These are phyloP conservation scores for Muraenolepis orangiensis DNA, from an alignment of 2,797 vertebrate genomes.

Conservation along the genomic window DNA sequence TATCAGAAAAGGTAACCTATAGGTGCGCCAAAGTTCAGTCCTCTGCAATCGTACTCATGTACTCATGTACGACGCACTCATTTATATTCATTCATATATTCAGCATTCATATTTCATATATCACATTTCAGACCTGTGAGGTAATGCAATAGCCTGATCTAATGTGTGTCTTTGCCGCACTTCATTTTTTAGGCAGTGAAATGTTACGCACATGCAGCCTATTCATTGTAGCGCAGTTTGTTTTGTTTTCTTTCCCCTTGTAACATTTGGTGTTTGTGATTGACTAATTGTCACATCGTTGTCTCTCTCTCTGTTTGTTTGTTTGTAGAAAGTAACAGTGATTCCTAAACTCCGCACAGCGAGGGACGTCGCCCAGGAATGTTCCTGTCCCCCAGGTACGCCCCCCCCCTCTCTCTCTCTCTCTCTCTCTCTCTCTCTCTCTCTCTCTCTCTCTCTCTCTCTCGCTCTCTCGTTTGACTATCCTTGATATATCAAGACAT, in stretches of 20 bases:
- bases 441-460: background rate
- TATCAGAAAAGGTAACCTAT: background rate
- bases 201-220: background rate
- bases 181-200: background rate
- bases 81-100: no score
- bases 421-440: conserved; percentile 2
- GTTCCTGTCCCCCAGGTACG: conserved; percentile 90
- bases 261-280: no score
- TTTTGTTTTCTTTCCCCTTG: background rate
- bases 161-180: background rate
- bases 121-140: no score
- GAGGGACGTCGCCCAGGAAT: conserved; percentile 82
- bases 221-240: background rate
- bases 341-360: conserved; percentile 75
- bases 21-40: background rate
- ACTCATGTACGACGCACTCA: no score
- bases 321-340: conserved; percentile 77
- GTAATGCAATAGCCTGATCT: background rate
- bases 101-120: no score
- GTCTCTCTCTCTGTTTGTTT: no score
- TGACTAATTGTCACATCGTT: background rate
- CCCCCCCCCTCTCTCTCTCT: conserved; percentile 16
- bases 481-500: no score
- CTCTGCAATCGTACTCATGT: no score
- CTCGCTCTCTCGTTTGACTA: no score